phyloP scores from a whole-genome alignment of 2,888 invertebrate species.

The Capitulum mitella region DNA sequence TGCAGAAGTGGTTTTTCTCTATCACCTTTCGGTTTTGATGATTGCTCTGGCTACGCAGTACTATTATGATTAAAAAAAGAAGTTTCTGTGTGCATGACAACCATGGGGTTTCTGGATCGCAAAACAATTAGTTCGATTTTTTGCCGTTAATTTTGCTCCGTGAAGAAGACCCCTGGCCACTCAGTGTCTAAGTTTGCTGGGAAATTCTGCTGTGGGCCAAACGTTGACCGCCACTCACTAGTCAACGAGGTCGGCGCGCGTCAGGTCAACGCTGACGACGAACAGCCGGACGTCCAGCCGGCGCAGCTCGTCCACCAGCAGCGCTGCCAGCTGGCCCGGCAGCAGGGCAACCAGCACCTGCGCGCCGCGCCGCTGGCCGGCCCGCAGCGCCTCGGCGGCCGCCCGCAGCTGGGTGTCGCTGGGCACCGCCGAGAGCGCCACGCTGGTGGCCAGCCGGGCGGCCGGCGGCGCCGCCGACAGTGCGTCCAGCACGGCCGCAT shows the following conservation, averaged over 20 bases:
- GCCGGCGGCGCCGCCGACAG: background rate
- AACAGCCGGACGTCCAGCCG: background rate
- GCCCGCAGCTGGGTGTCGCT: background rate
- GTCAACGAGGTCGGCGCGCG: background rate
- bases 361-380: background rate
- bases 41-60: no score
- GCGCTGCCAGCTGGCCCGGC: background rate
- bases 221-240: background rate
- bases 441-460: background rate
- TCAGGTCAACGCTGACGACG: background rate
- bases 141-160: no score
- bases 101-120: no score
- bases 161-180: no score
- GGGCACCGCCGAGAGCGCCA: background rate
- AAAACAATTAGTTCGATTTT: no score
- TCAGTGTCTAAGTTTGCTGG: no score
- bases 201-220: no score
- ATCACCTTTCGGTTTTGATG: no score
- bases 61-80: no score
- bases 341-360: background rate
- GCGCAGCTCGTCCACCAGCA: background rate
- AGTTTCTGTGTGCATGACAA: no score
- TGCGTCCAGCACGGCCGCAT: background rate
- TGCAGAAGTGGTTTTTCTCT: no score
- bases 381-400: background rate